Evolutionary conservation across 1,140 invertebrate genomes (phyloP).

Genomic region (Drosophila insularis): DNA sequence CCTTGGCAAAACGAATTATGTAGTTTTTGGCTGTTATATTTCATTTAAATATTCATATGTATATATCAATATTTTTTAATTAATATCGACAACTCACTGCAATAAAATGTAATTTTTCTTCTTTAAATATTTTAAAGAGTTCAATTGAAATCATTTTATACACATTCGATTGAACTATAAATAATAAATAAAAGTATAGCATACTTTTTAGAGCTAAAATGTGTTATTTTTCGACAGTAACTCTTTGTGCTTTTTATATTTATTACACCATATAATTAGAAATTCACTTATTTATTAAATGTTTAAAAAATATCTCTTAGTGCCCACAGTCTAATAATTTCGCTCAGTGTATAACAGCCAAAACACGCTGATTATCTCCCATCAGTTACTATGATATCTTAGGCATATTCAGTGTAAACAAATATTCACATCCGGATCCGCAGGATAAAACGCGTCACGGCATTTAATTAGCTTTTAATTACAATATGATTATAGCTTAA

Average conservation of each 20-base stretch:
- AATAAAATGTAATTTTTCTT: no score
- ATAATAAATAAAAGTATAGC: no score
- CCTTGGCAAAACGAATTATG: slow-evolving; percentile 4
- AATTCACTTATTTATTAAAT: no score
- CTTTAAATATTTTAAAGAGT: no score
- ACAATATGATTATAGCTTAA: not conserved
- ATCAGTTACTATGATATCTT: slow-evolving; percentile 12
- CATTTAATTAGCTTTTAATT: slow-evolving; percentile 48
- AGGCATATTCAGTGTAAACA: slow-evolving; percentile 1
- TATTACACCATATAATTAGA: no score
- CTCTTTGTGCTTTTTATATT: no score
- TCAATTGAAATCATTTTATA: no score
- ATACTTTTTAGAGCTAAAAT: no score
- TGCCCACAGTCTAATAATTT: not conserved
- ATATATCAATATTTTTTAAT: not conserved
- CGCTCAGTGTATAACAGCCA: not conserved
- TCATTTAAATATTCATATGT: not conserved
- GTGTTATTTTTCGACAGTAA: no score
- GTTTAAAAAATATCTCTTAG: no score
- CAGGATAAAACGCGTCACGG: slow-evolving; percentile 19
- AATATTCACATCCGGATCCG: slow-evolving; percentile 2
- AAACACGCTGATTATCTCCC: not conserved
- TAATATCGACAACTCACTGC: not conserved
- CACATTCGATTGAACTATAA: no score
- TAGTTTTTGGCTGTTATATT: not conserved